Conservation (phyloP, 2,888 invertebrate species). For the Diadromus collaris region DNA sequence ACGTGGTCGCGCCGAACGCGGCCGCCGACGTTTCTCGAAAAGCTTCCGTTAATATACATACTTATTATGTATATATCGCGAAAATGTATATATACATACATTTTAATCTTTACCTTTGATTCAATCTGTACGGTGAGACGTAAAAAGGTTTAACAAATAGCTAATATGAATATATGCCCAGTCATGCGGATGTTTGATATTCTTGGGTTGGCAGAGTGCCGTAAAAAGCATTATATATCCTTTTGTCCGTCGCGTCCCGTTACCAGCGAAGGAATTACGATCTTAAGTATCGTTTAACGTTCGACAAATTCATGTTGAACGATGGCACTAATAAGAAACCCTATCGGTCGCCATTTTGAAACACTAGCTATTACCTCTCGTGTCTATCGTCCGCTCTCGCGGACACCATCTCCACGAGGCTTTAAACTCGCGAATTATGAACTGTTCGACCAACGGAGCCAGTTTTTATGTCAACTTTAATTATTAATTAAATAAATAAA, state of each 20-base stretch:
- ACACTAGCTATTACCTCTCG: constrained; percentile 42
- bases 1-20: constrained; percentile 8
- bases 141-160: constrained; percentile 10
- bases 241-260: constrained; percentile 33
- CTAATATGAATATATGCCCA: constrained; percentile 48
- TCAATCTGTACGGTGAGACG: background rate
- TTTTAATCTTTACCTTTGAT: background rate
- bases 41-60: background rate
- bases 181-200: constrained; percentile 59
- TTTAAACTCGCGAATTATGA: background rate
- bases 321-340: constrained; percentile 10
- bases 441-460: too few species aligned
- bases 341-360: constrained; percentile 60
- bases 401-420: too few species aligned
- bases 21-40: background rate
- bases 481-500: too few species aligned
- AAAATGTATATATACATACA: too few species aligned
- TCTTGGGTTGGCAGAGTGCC: constrained; percentile 59
- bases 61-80: too few species aligned
- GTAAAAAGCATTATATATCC: constrained; percentile 35
- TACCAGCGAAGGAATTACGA: background rate
- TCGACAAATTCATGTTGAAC: constrained; percentile 23
- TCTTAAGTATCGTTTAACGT: constrained; percentile 27
- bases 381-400: background rate
- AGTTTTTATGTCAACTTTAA: too few species aligned